A percentile compares a stretch with the other conserved stretches of the same genome.
Evolutionary conservation across 2,113 vertebrate genomes (phyloP).

Genomic region (Tupaia chinensis): DNA sequence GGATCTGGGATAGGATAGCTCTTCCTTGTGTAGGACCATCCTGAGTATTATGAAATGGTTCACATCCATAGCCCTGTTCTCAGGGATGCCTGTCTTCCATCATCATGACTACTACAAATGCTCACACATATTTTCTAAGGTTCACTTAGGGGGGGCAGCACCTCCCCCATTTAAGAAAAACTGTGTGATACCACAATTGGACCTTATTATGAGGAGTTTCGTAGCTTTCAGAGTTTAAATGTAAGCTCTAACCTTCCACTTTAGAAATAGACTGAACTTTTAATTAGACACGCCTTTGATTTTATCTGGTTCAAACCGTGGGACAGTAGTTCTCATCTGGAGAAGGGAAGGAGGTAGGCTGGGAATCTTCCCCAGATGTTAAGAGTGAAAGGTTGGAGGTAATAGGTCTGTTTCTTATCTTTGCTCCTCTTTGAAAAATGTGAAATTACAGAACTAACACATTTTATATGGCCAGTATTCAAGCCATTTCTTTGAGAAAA

Average conservation of each 20-base stretch:
- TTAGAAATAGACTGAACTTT: neutral
- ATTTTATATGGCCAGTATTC: neutral
- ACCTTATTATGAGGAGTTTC: neutral
- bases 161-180: neutral
- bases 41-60: neutral
- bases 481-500: constrained; percentile 3
- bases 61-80: neutral
- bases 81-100: neutral
- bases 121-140: neutral
- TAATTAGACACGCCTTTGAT: neutral
- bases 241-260: neutral
- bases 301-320: neutral
- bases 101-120: neutral
- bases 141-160: neutral
- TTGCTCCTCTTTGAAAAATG: neutral
- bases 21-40: neutral
- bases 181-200: neutral
- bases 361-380: neutral
- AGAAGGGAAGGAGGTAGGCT: neutral
- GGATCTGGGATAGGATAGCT: neutral
- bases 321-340: neutral
- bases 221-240: neutral
- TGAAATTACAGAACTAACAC: neutral
- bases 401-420: neutral
- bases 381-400: neutral